Evolutionary conservation across 2,888 invertebrate genomes (phyloP).

Genomic region (Protophormia terraenovae): DNA sequence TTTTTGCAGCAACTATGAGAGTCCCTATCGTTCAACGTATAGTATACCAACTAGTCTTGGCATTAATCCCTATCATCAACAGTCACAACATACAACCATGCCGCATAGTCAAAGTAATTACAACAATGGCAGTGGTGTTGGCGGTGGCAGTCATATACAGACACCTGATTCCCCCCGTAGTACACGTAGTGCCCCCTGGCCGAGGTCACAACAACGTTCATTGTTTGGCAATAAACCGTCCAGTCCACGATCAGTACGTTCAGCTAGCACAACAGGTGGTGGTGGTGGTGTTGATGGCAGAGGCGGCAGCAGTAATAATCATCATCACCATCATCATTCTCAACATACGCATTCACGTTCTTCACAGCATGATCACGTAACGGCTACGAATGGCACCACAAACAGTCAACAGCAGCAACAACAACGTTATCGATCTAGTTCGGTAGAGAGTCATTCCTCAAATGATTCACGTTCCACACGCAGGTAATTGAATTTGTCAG

Average conservation of each 20-base stretch:
- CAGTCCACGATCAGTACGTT: conserved; percentile 91
- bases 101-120: conserved; percentile 76
- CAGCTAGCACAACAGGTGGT: conserved; percentile 82
- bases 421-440: conserved; percentile 87
- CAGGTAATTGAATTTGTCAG: conserved; percentile 82
- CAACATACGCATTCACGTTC: conserved; percentile 69
- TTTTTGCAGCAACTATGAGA: conserved; percentile 80
- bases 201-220: conserved; percentile 88
- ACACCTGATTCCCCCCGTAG: conserved; percentile 89
- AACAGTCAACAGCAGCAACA: conserved; percentile 74
- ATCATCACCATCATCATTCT: conserved; percentile 76
- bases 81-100: conserved; percentile 70
- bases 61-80: conserved; percentile 78
- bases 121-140: conserved; percentile 71
- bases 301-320: conserved; percentile 70
- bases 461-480: conserved; percentile 91
- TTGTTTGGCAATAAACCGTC: conserved; percentile 89
- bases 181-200: conserved; percentile 91
- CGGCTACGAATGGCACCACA: conserved; percentile 60
- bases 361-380: conserved; percentile 81
- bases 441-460: conserved; percentile 94
- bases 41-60: conserved; percentile 82
- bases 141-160: conserved; percentile 74
- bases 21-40: conserved; percentile 82
- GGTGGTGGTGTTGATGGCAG: conserved; percentile 69